A percentile compares a stretch with the other conserved stretches of the same genome.
These are phyloP conservation scores for Tenthredo distinguenda DNA, from an alignment of 2,888 invertebrate genomes.

Conservation along the genomic window DNA sequence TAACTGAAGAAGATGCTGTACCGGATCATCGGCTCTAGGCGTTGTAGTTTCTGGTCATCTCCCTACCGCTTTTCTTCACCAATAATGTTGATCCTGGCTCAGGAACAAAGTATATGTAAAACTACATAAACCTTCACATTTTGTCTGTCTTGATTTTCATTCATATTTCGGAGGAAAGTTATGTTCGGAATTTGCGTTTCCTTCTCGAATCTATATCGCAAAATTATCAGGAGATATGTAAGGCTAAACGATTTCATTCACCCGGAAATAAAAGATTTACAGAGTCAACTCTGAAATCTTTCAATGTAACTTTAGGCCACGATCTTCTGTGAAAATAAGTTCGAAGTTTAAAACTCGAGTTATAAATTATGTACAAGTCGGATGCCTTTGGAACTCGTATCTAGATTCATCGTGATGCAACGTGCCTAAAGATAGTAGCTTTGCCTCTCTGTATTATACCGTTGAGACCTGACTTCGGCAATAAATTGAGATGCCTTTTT, in stretches of 20 bases:
- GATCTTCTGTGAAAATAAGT: neutral
- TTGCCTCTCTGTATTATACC: neutral
- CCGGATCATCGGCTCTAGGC: constrained; percentile 60
- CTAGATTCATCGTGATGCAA: neutral
- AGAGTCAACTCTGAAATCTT: neutral
- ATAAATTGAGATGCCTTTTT: neutral
- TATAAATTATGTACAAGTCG: neutral
- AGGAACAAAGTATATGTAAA: neutral
- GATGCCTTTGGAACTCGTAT: neutral
- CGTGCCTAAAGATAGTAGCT: neutral
- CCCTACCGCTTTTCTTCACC: neutral
- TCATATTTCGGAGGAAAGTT: neutral
- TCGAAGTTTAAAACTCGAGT: neutral
- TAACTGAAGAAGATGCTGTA: constrained; percentile 65
- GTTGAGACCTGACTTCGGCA: neutral
- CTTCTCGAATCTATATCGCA: neutral
- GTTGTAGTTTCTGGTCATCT: neutral
- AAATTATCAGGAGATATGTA: neutral
- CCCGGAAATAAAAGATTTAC: neutral
- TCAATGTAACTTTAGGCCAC: neutral
- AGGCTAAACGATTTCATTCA: neutral
- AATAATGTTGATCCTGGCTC: neutral
- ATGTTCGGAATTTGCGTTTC: neutral
- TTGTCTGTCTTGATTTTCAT: neutral
- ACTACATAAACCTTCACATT: neutral